Base-by-base conservation (phyloP, 2,113 vertebrate genomes). In the Callionymus lyra region DNA sequence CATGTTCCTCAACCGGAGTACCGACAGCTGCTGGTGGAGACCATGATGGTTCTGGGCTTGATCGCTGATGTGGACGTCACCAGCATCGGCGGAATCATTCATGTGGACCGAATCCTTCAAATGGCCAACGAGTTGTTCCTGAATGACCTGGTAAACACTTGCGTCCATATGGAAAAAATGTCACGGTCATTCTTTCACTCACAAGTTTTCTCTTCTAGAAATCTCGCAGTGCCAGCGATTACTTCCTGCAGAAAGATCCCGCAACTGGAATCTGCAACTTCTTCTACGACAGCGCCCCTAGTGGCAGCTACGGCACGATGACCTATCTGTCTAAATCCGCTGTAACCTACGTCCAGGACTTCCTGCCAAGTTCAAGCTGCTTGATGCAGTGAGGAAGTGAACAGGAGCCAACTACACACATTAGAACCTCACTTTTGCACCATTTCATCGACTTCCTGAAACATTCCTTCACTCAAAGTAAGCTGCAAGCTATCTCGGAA, bases 251-350 rank as follows among this genome's bases (percentile, higher is more conserved):
- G 63, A 89, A 89, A 27, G 95, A 99, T 2, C 33, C 84, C 27
- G 88, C 85, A 19, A 97, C 95, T 0, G 92, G 93, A 49, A 93
- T 99, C 68, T 97, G 91, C 77, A 90, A 89, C 82, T 87, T 88
- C 14, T 97, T 99, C 74, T 99, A 93, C 0, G 94, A 99, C 70
- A 98, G 95, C 1, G 95, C 95, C 61, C 94, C 95, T 1, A 97
- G 93, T 0, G 95, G 95, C 41, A 88, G 91, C 71, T 99, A 87
- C 1, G 95, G 95, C 39, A 95, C 94, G 31, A 96, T 99, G 94
- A 99, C 94, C 0, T 99, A 98, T 71, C 81, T 99, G 35, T 94
- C 93, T 6, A 98, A 93, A 80, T 94, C 95, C 0, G 85, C 82
- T 0, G 76, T 91, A 44, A 84, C 86, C 17, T 90, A 94, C 14